Base-by-base conservation (phyloP, 1,140 invertebrate genomes). In the Alviniconcha marisindica region DNA sequence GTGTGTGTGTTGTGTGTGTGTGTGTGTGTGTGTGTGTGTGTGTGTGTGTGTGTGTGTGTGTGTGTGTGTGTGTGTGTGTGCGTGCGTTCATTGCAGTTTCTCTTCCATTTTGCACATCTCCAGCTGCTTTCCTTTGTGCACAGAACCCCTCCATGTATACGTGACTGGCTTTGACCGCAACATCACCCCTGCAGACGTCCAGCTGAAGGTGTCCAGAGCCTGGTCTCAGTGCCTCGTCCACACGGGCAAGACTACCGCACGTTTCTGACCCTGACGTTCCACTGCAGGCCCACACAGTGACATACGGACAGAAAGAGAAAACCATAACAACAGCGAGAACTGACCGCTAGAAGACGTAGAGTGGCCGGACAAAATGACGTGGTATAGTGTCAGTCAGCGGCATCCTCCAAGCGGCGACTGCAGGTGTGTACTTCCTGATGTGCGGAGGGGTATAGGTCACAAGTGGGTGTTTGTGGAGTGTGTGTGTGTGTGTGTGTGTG, bases 41-140 rank as follows among this genome's bases (percentile, higher is more conserved):
- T n/a, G n/a, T n/a, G n/a, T n/a, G n/a, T n/a, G n/a, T n/a, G 56
- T 60, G n/a, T 24, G 4, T n/a, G 15, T 60, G n/a, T n/a, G 56
- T 60, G 56, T 60, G 56, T 60, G 56, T 60, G 56, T 60, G 56
- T 60, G 56, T 60, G 56, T 60, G 56, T 60, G 56, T 60, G 56
- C 28, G 56, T 60, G 56, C 28, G 56, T 60, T 18, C 4, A 51
- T 51, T 51, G 21, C 48, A 51, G 21, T 51, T 21, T 51, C 21
- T 21, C 21, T 51, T 7, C 48, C 48, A 12, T 51, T 51, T 7
- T 51, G 7, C 10, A 12, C 7, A 12, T 21, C 7, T 12, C 48
- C 21, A 7, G 21, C 48, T 12, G 7, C 48, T 12, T 60, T 7
- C 56, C 1, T 5, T 60, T 7, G 21, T 60, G 21, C 56, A 60